phyloP scores from a whole-genome alignment of 2,797 vertebrate genomes.

The Enteromius mattozi region DNA sequence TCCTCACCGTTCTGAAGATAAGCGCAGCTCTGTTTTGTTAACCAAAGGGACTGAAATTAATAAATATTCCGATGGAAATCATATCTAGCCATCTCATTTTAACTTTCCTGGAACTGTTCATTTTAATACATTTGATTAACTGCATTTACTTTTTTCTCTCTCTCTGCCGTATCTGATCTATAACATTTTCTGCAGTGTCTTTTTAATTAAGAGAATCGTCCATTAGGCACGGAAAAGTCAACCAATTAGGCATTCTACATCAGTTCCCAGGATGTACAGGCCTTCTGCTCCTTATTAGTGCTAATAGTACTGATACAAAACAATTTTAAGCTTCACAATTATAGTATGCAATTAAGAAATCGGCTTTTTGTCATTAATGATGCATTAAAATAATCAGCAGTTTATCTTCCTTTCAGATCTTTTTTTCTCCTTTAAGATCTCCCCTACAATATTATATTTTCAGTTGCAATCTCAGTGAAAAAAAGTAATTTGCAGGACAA shows the following conservation, averaged over 20 bases:
- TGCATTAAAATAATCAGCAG: slow-evolving; percentile 79
- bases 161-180: slow-evolving; percentile 82
- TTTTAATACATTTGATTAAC: slow-evolving; percentile 93
- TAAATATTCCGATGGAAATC: slow-evolving; percentile 86
- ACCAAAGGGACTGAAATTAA: slow-evolving; percentile 88
- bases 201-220: slow-evolving; percentile 88
- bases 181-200: slow-evolving; percentile 86
- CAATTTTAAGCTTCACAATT: slow-evolving; percentile 80
- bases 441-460: slow-evolving; percentile 68
- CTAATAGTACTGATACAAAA: slow-evolving; percentile 82
- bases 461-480: neutral
- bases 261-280: slow-evolving; percentile 79
- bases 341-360: slow-evolving; percentile 80
- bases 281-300: slow-evolving; percentile 84
- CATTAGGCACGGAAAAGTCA: slow-evolving; percentile 86
- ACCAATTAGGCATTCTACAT: slow-evolving; percentile 86
- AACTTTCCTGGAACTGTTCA: slow-evolving; percentile 88
- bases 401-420: slow-evolving; percentile 77
- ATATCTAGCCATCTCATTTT: slow-evolving; percentile 84
- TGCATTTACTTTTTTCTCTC: slow-evolving; percentile 75
- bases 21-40: slow-evolving; percentile 89
- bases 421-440: slow-evolving; percentile 63
- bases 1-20: slow-evolving; percentile 90
- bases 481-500: neutral
- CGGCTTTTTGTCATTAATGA: slow-evolving; percentile 81